These are phyloP conservation scores for Cephus sareptanus DNA, from an alignment of 2,888 invertebrate genomes.

Conservation along the genomic window DNA sequence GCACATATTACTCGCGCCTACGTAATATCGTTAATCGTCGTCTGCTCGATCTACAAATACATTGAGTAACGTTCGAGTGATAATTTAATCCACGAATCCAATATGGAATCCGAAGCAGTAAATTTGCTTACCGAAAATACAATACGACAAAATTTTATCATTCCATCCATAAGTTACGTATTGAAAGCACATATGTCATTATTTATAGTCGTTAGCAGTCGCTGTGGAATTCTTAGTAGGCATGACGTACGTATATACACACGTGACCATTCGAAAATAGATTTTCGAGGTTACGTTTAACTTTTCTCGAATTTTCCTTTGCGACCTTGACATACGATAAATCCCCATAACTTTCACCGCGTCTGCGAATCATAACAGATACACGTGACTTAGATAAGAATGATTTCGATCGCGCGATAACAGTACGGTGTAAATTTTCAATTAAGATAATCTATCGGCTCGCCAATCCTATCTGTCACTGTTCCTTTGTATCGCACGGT, in stretches of 20 bases:
- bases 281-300: not conserved
- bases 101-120: not conserved
- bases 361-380: not conserved
- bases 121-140: not conserved
- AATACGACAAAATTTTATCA: not conserved
- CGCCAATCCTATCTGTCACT: not conserved
- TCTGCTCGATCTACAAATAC: not conserved
- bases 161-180: not conserved
- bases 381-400: not conserved
- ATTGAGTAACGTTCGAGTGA: not conserved
- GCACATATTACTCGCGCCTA: not conserved
- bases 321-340: not conserved
- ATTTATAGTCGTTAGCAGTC: not conserved
- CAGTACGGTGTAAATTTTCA: not conserved
- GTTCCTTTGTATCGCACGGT: not conserved
- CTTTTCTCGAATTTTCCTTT: not conserved
- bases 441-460: not conserved
- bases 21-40: not conserved
- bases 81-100: not conserved
- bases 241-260: not conserved
- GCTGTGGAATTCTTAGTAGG: not conserved
- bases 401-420: not conserved
- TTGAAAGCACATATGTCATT: not conserved
- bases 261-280: not conserved
- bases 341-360: not conserved